A percentile compares a stretch with the other conserved stretches of the same genome.
These are phyloP conservation scores for Oreocharis arfaki DNA, from an alignment of 2,113 vertebrate genomes.

Conservation along the genomic window DNA sequence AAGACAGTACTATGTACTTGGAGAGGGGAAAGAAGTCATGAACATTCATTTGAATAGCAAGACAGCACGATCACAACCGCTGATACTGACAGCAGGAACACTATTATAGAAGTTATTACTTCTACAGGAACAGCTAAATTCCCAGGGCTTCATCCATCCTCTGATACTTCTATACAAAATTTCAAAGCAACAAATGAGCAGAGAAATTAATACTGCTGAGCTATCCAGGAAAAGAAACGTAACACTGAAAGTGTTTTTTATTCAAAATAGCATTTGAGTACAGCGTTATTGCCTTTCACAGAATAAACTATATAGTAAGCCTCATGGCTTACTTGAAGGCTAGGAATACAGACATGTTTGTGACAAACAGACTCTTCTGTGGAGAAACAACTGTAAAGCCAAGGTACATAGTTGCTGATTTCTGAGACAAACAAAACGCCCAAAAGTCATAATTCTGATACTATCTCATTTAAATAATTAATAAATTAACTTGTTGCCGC, in stretches of 20 bases:
- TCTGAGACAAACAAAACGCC: background rate
- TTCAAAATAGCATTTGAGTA: background rate
- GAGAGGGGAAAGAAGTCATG: background rate
- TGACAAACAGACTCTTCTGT: background rate
- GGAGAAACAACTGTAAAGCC: background rate
- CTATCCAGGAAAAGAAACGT: background rate
- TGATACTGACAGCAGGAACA: background rate
- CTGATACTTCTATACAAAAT: background rate
- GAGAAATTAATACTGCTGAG: background rate
- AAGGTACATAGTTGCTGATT: background rate
- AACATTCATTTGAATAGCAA: background rate
- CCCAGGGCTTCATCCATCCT: background rate
- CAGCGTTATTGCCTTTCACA: fast-evolving
- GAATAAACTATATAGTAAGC: background rate
- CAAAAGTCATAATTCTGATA: background rate
- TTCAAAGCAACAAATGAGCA: background rate
- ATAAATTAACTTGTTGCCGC: background rate
- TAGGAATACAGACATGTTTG: background rate
- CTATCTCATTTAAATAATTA: background rate
- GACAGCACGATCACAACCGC: background rate
- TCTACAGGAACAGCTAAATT: background rate
- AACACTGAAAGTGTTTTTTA: background rate
- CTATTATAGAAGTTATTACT: background rate
- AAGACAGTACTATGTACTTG: background rate
- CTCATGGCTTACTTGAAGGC: background rate